Conservation (phyloP, 1,140 invertebrate genomes). For the Nephila pilipes region DNA sequence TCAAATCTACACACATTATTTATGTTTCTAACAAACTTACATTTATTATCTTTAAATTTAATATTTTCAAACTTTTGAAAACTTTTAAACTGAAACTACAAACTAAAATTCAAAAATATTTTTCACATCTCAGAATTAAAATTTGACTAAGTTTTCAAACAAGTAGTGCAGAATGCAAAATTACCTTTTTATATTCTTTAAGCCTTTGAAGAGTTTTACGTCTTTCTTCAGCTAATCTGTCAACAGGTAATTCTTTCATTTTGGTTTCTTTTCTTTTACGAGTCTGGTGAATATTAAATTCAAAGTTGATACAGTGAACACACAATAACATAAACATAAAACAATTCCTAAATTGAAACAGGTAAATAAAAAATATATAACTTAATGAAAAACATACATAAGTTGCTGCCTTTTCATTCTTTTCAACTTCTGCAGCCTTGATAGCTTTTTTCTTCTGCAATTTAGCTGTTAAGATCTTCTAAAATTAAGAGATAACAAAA, state of each 20-base stretch:
- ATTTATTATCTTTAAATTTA: too few species aligned
- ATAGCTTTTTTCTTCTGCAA: slow-evolving; percentile 52
- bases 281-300: slow-evolving; percentile 8
- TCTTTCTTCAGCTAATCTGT: slow-evolving; percentile 60
- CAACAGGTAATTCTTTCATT: slow-evolving; percentile 57
- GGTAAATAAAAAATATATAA: not conserved
- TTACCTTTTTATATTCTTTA: slow-evolving; percentile 64
- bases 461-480: slow-evolving; percentile 57
- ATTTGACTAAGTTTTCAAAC: not conserved
- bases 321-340: not conserved
- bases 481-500: not conserved
- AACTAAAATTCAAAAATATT: too few species aligned
- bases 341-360: not conserved
- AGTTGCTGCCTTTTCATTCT: slow-evolving; percentile 52
- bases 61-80: too few species aligned
- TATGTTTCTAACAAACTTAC: too few species aligned
- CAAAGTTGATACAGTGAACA: not conserved
- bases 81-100: too few species aligned
- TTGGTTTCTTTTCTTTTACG: slow-evolving; percentile 58
- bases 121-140: not conserved
- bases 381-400: slow-evolving; percentile 32
- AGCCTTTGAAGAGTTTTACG: slow-evolving; percentile 74
- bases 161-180: not conserved
- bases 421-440: slow-evolving; percentile 41
- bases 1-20: too few species aligned